Conservation (phyloP, 1,140 invertebrate species). For the Macrosteles quadrilineatus region DNA sequence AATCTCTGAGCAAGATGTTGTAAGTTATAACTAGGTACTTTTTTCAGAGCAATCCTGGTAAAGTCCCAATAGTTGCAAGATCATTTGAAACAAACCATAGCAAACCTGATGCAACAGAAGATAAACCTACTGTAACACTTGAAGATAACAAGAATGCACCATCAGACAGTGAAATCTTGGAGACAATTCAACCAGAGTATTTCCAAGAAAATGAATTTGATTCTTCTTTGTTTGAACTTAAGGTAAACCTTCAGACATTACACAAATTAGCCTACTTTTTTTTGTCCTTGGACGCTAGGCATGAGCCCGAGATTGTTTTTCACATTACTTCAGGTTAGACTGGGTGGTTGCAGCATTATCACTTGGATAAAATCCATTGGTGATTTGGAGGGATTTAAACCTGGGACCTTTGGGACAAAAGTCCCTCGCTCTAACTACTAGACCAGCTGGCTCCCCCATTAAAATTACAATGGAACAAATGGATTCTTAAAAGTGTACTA, state of each 20-base stretch:
- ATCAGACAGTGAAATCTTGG: slow-evolving; percentile 43
- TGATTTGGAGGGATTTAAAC: no score
- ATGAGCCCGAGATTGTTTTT: no score
- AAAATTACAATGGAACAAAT: background rate
- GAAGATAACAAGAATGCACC: slow-evolving; percentile 22
- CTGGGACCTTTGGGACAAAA: no score
- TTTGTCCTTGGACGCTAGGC: background rate
- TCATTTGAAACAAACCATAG: background rate
- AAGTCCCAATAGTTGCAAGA: slow-evolving; percentile 21
- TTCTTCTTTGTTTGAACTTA: slow-evolving; percentile 40
- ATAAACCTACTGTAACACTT: background rate
- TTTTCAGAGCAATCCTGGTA: slow-evolving; percentile 23
- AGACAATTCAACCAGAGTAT: slow-evolving; percentile 40
- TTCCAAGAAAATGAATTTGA: slow-evolving; percentile 39
- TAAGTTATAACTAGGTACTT: background rate
- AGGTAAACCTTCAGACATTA: slow-evolving; percentile 33
- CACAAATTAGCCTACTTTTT: background rate
- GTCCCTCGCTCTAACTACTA: no score
- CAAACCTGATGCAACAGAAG: background rate
- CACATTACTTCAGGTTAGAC: no score
- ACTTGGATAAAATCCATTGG: no score
- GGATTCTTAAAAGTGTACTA: no score
- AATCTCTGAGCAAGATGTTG: slow-evolving; percentile 10
- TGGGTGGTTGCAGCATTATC: background rate
- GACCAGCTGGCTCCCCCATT: no score